Percentiles rank a stretch among this genome's conserved stretches.
These are phyloP conservation scores for Dermatophagoides farinae DNA, from an alignment of 1,140 invertebrate species.

Conservation along the genomic window DNA sequence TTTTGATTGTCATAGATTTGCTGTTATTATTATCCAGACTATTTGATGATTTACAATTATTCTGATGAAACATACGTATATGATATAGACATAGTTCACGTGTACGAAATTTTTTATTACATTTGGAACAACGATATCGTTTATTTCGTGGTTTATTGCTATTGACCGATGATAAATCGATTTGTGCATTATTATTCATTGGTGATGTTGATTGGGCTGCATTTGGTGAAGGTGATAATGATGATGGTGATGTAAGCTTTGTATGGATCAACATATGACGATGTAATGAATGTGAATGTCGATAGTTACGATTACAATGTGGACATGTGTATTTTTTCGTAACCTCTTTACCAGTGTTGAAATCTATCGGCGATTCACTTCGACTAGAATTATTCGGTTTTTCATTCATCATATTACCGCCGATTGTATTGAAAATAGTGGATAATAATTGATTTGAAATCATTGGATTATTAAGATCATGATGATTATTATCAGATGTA, in stretches of 20 bases:
- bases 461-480: too few species aligned
- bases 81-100: slow-evolving; percentile 26
- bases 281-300: slow-evolving; percentile 23
- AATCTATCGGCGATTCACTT: background rate
- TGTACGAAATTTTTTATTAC: slow-evolving; percentile 27
- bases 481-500: background rate
- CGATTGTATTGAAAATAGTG: slow-evolving; percentile 16
- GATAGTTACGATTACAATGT: slow-evolving; percentile 24
- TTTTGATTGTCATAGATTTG: too few species aligned
- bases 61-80: slow-evolving; percentile 24
- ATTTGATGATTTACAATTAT: too few species aligned
- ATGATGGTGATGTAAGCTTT: slow-evolving; percentile 6
- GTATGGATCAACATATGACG: slow-evolving; percentile 22
- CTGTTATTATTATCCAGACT: too few species aligned
- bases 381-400: slow-evolving; percentile 13
- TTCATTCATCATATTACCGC: slow-evolving; percentile 18
- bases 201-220: background rate
- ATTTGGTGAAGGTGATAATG: background rate
- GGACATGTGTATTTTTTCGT: slow-evolving; percentile 22
- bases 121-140: slow-evolving; percentile 30
- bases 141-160: slow-evolving; percentile 14
- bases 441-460: background rate
- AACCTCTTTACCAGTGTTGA: background rate
- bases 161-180: background rate
- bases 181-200: background rate